Evolutionary conservation across 1,140 invertebrate species (phyloP).

Genomic region (Venustaconcha ellipsiformis): DNA sequence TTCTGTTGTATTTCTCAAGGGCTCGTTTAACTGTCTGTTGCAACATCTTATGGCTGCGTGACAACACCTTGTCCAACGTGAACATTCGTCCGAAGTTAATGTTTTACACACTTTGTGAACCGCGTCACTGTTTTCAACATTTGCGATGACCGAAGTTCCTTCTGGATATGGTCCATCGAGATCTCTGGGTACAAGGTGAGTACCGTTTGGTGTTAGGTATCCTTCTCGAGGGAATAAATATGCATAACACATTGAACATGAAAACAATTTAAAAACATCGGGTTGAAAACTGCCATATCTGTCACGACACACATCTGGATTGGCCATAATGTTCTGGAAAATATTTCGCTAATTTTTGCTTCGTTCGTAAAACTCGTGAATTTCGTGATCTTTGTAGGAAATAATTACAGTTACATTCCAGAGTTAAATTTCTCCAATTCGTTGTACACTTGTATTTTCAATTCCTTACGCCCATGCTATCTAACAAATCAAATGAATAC

Average conservation of each 20-base stretch:
- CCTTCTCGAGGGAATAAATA: slow-evolving; percentile 24
- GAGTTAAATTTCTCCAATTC: too few relatives aligned
- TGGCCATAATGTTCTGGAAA: too few relatives aligned
- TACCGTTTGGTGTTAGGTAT: slow-evolving; percentile 10
- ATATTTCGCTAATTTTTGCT: too few relatives aligned
- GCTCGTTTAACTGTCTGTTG: slow-evolving; percentile 22
- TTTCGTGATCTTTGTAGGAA: too few relatives aligned
- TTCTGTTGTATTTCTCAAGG: slow-evolving; percentile 1
- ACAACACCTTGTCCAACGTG: slow-evolving; percentile 41
- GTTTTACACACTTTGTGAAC: slow-evolving; percentile 23
- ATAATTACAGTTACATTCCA: too few relatives aligned
- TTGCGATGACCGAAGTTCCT: slow-evolving; percentile 19
- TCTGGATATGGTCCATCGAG: background rate
- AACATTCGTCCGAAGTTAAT: slow-evolving; percentile 30
- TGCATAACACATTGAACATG: slow-evolving; percentile 41
- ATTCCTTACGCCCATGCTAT: too few relatives aligned
- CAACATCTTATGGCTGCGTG: slow-evolving; percentile 35
- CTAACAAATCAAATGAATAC: too few relatives aligned
- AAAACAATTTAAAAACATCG: slow-evolving; percentile 23
- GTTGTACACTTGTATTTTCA: too few relatives aligned
- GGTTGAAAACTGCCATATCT: slow-evolving; percentile 12
- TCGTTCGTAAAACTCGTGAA: too few relatives aligned
- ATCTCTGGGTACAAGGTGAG: slow-evolving; percentile 11
- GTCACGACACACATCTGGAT: slow-evolving; percentile 23
- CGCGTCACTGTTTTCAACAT: slow-evolving; percentile 29